A percentile compares a stretch with the other conserved stretches of the same genome.
phyloP scores from a whole-genome alignment of 2,888 invertebrate genomes.

The Gymnoscelis rufifasciata region DNA sequence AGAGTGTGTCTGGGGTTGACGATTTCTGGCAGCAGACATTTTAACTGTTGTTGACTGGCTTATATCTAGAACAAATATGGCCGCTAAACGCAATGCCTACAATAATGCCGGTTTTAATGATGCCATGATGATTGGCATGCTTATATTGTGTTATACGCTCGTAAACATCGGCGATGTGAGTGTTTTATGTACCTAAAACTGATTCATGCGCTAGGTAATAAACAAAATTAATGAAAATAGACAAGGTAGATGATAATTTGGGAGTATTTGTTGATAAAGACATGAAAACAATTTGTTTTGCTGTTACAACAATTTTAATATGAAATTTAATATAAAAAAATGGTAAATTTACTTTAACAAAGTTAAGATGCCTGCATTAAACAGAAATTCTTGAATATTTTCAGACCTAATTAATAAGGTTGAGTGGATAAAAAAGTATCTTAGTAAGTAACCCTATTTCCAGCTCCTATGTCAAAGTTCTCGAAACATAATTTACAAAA shows the following conservation, averaged over 20 bases:
- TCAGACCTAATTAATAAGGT: conserved; percentile 5
- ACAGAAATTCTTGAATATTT: too few species aligned
- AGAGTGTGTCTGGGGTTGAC: too few species aligned
- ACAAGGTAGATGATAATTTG: too few species aligned
- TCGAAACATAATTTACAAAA: conserved; percentile 20
- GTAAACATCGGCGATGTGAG: conserved; percentile 3
- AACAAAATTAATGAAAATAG: neutral
- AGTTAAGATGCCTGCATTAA: too few species aligned
- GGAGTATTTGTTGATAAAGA: too few species aligned
- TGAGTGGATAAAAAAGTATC: conserved; percentile 11
- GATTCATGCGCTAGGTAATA: neutral
- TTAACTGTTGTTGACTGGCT: conserved; percentile 45
- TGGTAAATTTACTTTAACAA: too few species aligned
- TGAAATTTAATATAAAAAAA: too few species aligned
- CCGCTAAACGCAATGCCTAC: conserved; percentile 39
- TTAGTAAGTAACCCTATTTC: conserved; percentile 6
- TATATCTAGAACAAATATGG: conserved; percentile 60
- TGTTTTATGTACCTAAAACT: conserved; percentile 4
- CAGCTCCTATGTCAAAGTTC: conserved; percentile 18
- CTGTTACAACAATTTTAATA: too few species aligned
- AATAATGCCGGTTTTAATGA: conserved; percentile 14
- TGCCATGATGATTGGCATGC: conserved; percentile 9
- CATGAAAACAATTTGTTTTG: too few species aligned
- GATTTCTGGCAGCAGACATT: too few species aligned
- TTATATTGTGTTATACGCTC: conserved; percentile 5